These are phyloP conservation scores for Drosophila fungiperda DNA, from an alignment of 2,888 invertebrate genomes.

Conservation along the genomic window DNA sequence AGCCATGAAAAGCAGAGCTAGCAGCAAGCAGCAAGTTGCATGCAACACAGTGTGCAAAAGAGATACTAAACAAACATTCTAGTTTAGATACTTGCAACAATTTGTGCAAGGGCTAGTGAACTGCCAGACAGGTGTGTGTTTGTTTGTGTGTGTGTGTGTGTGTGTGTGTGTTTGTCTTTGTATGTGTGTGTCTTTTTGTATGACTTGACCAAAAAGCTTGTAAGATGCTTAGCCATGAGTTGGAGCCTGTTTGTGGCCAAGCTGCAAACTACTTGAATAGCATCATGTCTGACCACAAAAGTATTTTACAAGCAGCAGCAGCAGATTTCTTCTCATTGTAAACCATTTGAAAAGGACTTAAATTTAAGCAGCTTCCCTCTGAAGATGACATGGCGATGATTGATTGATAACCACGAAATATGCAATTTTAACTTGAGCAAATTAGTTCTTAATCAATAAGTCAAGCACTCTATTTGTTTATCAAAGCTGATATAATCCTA, in stretches of 20 bases:
- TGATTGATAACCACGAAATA: conserved; percentile 43
- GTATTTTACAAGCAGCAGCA: conserved; percentile 27
- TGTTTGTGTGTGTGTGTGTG: conserved; percentile 29
- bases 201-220: conserved; percentile 42
- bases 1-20: neutral
- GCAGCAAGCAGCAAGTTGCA: neutral
- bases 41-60: conserved; percentile 48
- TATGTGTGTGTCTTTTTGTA: conserved; percentile 4
- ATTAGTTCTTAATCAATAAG: conserved; percentile 20
- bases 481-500: conserved; percentile 2
- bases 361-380: conserved; percentile 12
- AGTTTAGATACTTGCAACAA: conserved; percentile 65
- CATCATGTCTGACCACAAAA: conserved; percentile 43
- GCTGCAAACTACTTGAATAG: conserved; percentile 53
- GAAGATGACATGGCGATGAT: conserved; percentile 25
- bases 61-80: conserved; percentile 67
- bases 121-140: conserved; percentile 43
- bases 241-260: conserved; percentile 46
- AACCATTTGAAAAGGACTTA: conserved; percentile 38
- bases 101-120: conserved; percentile 52
- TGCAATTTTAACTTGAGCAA: conserved; percentile 15
- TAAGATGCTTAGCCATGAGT: conserved; percentile 51
- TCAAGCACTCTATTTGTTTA: conserved; percentile 5
- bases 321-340: conserved; percentile 24
- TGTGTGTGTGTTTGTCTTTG: conserved; percentile 7